These are phyloP conservation scores for Eledona agricola DNA, from an alignment of 2,888 invertebrate genomes.

Conservation along the genomic window DNA sequence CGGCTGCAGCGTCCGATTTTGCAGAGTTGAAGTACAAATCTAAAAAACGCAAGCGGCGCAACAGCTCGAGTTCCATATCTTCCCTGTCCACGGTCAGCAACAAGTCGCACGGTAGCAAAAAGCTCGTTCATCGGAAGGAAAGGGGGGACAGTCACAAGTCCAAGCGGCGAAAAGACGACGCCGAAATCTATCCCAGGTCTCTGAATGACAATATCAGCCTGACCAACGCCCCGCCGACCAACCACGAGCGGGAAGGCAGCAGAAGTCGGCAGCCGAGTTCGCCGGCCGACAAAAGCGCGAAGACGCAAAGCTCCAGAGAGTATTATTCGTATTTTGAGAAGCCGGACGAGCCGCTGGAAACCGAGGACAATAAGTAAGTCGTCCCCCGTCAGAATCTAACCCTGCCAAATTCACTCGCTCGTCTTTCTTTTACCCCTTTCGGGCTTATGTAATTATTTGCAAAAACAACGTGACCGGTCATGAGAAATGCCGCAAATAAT, in stretches of 20 bases:
- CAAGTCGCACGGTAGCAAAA: slow-evolving; percentile 53
- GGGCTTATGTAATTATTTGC: too few relatives aligned
- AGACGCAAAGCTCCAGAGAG: slow-evolving; percentile 49
- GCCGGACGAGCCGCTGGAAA: slow-evolving; percentile 70
- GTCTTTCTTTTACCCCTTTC: too few relatives aligned
- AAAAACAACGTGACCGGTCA: too few relatives aligned
- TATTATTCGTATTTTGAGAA: slow-evolving; percentile 79
- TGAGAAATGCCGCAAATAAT: too few relatives aligned
- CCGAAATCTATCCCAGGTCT: slow-evolving; percentile 46
- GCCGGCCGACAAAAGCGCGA: slow-evolving; percentile 31
- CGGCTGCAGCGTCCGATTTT: slow-evolving; percentile 9
- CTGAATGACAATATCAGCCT: slow-evolving; percentile 52
- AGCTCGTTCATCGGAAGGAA: slow-evolving; percentile 48
- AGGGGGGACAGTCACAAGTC: slow-evolving; percentile 52
- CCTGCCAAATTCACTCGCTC: too few relatives aligned
- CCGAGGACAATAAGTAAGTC: slow-evolving; percentile 67
- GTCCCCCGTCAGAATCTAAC: too few relatives aligned
- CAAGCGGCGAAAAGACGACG: slow-evolving; percentile 57
- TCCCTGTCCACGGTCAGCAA: slow-evolving; percentile 60
- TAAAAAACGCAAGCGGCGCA: slow-evolving; percentile 60
- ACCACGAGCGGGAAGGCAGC: slow-evolving; percentile 71
- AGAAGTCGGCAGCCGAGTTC: slow-evolving; percentile 31
- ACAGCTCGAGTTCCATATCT: slow-evolving; percentile 59
- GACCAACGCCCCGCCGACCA: slow-evolving; percentile 66
- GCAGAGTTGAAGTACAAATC: slow-evolving; percentile 44